phyloP scores from a whole-genome alignment of 1,140 invertebrate species.

The Procambarus clarkii region DNA sequence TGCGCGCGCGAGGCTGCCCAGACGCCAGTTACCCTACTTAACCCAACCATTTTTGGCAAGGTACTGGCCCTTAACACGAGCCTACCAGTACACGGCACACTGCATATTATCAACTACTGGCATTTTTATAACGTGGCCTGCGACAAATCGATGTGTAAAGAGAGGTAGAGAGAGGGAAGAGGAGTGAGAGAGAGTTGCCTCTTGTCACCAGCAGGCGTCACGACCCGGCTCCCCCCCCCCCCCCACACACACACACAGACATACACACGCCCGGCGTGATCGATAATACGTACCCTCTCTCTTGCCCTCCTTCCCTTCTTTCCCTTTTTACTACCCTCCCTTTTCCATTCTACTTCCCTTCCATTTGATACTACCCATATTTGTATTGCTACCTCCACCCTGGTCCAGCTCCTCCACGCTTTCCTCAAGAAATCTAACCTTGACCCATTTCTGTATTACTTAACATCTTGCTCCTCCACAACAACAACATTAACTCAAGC shows the following conservation, averaged over 20 bases:
- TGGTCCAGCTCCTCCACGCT: too few relatives aligned
- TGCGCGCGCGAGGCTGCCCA: background rate
- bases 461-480: too few relatives aligned
- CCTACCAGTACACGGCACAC: too few relatives aligned
- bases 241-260: background rate
- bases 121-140: background rate
- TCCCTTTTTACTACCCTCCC: too few relatives aligned
- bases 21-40: background rate
- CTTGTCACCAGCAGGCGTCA: background rate
- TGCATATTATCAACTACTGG: background rate
- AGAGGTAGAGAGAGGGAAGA: background rate
- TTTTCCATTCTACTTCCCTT: too few relatives aligned
- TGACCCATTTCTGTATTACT: too few relatives aligned
- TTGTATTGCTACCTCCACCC: too few relatives aligned
- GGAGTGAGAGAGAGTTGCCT: background rate
- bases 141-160: background rate
- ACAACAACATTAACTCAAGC: too few relatives aligned
- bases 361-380: too few relatives aligned
- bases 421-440: too few relatives aligned
- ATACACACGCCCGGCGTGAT: background rate
- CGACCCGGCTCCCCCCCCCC: too few relatives aligned
- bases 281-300: slow-evolving; percentile 2
- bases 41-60: background rate
- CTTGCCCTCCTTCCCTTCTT: background rate
- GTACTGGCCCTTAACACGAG: too few relatives aligned